These are phyloP conservation scores for Gallinago solitaria DNA, from an alignment of 2,797 vertebrate species.

Conservation along the genomic window DNA sequence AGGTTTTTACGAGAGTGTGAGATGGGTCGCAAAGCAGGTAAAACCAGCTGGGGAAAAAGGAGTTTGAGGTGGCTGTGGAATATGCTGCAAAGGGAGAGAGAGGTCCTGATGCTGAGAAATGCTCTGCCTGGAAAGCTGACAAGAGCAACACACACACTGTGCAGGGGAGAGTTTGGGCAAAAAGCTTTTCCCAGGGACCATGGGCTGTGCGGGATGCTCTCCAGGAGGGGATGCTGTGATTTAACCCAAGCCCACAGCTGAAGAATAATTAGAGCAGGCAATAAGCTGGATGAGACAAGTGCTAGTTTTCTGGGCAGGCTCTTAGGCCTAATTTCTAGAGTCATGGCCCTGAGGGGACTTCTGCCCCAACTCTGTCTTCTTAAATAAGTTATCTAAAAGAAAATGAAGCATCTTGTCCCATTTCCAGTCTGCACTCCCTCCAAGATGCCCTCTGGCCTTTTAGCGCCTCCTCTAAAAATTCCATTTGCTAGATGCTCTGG, in stretches of 20 bases:
- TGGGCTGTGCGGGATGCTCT: neutral
- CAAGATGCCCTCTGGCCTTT: neutral
- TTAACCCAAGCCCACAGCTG: rapidly evolving
- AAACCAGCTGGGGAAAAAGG: neutral
- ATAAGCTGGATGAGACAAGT: neutral
- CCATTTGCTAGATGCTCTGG: neutral
- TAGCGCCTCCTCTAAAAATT: neutral
- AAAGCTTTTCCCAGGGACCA: neutral
- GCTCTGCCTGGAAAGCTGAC: neutral
- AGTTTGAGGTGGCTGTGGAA: neutral
- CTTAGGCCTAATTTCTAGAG: neutral
- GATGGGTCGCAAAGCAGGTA: neutral
- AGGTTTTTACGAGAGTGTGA: neutral
- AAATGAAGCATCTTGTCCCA: neutral
- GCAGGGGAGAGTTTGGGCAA: neutral
- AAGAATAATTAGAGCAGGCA: neutral
- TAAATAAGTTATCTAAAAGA: neutral
- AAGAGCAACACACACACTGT: rapidly evolving
- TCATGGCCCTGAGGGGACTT: neutral
- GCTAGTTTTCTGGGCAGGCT: neutral
- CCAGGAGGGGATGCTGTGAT: neutral
- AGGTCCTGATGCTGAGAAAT: neutral
- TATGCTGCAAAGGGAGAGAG: neutral
- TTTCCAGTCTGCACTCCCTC: neutral
- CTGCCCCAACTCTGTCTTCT: neutral